Base-by-base conservation (phyloP, 2,797 vertebrate species). In the Iguana delicatissima region DNA sequence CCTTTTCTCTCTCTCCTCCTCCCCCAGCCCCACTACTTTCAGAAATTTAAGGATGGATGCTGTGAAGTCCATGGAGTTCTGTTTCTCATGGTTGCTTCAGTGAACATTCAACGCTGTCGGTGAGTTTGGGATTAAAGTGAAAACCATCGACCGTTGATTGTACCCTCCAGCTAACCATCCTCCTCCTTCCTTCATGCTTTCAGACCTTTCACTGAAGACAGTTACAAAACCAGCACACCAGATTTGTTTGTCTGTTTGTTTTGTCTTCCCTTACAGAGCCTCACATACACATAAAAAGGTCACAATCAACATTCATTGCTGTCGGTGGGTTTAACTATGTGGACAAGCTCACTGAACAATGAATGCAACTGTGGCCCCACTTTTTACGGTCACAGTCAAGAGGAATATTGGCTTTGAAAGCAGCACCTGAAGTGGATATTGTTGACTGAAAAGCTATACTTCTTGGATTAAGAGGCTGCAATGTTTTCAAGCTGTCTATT, bases 231-330 rank as follows among this genome's bases (percentile, higher is more conserved):
- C 91, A 74, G 77, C 89, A 74, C 29, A 69, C 22, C 87, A 89
- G 90, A 93, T 93, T 91, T 90, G 86, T 62, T 84, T 64, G 35
- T 26, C 92, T 90, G 90, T 83, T 80, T n/a, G 52, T 69, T 77
- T 69, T n/a, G n/a, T 72, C 79, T 89, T 93, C 84, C 88, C 74
- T 3, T 86, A 86, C 87, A 90, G 94, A 95, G 94, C 89, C 90
- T 95, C 82, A 85, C 89, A 91, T 92, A 74, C 26, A 13, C 69
- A 73, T 3, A 97, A 98, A 46, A 99, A 99, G 99, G 99, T 99
- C 99, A 99, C 99, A 99, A 99, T 99, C 98, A 99, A 99, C 99
- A 99, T 99, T 99, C 99, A 99, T 99, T 99, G 99, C 99, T 99
- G 99, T 99, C 99, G 99, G 99, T 99, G 99, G 99, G 99, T 99